These are phyloP conservation scores for Penaeus monodon DNA, from an alignment of 2,888 invertebrate species.

Conservation along the genomic window DNA sequence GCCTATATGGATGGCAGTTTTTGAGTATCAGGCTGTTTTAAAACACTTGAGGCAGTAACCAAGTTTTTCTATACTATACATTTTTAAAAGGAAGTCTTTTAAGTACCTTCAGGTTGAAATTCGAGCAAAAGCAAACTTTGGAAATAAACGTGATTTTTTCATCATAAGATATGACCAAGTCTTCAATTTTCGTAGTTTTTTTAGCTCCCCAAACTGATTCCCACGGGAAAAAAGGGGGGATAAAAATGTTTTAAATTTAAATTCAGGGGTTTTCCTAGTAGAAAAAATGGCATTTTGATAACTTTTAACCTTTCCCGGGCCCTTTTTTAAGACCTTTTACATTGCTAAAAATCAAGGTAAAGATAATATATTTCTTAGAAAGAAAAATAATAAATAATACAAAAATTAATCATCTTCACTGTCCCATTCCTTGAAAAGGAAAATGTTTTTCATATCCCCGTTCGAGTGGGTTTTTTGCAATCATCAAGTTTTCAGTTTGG, in stretches of 20 bases:
- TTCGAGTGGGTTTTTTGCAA: slow-evolving; percentile 58
- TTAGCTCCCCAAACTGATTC: slow-evolving; percentile 46
- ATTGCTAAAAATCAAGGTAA: too few species aligned
- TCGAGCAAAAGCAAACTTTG: slow-evolving; percentile 58
- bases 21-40: too few species aligned
- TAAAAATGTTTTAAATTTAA: background rate
- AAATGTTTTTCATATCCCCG: slow-evolving; percentile 15
- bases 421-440: too few species aligned
- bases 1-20: too few species aligned
- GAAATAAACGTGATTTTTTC: slow-evolving; percentile 30
- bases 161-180: slow-evolving; percentile 45
- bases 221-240: slow-evolving; percentile 50
- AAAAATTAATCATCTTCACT: too few species aligned
- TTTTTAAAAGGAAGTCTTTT: too few species aligned
- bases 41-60: too few species aligned
- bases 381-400: too few species aligned
- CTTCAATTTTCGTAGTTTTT: slow-evolving; percentile 44
- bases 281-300: background rate
- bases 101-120: slow-evolving; percentile 49
- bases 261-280: background rate
- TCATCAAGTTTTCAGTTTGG: slow-evolving; percentile 38
- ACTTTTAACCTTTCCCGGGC: background rate
- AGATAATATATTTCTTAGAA: too few species aligned
- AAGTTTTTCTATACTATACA: too few species aligned
- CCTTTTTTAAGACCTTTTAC: too few species aligned